A percentile compares a stretch with the other conserved stretches of the same genome.
phyloP scores from a whole-genome alignment of 2,888 invertebrate genomes.

The Apamea epomidion region DNA sequence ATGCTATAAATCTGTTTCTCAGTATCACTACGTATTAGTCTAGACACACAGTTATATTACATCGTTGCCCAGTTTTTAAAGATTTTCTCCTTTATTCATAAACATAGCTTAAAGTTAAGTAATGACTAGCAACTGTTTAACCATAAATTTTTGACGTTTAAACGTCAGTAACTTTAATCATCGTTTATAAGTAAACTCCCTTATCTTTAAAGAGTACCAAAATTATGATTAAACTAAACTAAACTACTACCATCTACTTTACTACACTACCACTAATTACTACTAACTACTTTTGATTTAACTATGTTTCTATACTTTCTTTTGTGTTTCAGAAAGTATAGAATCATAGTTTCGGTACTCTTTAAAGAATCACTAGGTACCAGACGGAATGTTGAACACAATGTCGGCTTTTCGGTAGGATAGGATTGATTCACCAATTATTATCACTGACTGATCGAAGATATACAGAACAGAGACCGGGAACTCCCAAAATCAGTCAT shows the following conservation, averaged over 20 bases:
- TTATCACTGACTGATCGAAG: constrained; percentile 14
- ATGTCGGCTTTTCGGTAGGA: not conserved
- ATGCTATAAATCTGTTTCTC: not conserved
- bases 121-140: too few relatives aligned
- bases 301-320: not conserved
- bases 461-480: constrained; percentile 31
- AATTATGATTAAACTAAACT: too few relatives aligned
- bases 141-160: too few relatives aligned
- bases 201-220: not conserved
- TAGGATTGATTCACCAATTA: constrained; percentile 32
- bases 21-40: not conserved
- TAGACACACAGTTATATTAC: not conserved
- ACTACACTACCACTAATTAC: too few relatives aligned
- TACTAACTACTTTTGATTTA: too few relatives aligned
- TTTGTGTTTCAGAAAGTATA: too few relatives aligned
- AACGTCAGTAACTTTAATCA: not conserved
- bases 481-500: constrained; percentile 41
- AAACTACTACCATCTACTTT: too few relatives aligned
- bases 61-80: not conserved
- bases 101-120: not conserved
- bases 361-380: not conserved
- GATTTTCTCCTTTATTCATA: not conserved
- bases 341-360: too few relatives aligned
- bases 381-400: not conserved
- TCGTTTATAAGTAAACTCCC: not conserved